Evolutionary conservation across 2,113 vertebrate species (phyloP), one percentile per base, ranked within the genome.

Genomic region (Ardeotis arabs): DNA sequence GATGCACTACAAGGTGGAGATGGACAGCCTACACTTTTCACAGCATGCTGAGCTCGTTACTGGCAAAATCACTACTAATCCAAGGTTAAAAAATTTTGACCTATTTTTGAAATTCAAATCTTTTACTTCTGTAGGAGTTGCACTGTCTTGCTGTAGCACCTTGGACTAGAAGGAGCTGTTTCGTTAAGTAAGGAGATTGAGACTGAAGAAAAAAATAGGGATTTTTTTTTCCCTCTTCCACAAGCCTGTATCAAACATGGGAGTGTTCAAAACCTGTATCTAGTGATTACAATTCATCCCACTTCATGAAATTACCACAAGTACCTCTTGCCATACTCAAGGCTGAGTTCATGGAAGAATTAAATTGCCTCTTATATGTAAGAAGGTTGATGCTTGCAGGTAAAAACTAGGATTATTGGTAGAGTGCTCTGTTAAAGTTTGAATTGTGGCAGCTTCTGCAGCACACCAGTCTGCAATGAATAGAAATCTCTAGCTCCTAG

Each of bases 331-430:
- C 88, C 37, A 64, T 84, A 75, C 78, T 96, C 72, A 63, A 89
- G 44, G 56, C 47, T 93, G 67, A 78, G 55, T 62, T 95, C 55
- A 50, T 69, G 50, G 75, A 91, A 96, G 72, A 94, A 95, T 90
- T 97, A 95, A 94, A 95, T 89, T 95, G 92, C 68, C 72, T 94
- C 77, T 95, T 90, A 80, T 6, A 81, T 23, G 17, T 89, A 90
- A 93, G 88, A 90, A 93, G 76, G 82, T 58, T 93, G 90, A 90
- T 60, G 82, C 55, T 91, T 70, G 64, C 79, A 92, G 79, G 85
- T 80, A 92, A 90, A 90, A 94, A 52, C 44, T n/a, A 35, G 90
- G 83, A 96, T 92, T 93, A 92, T 18, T 75, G 59, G 74, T 91
- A 74, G 70, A 90, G 85, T 28, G 68, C 23, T 80, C 64, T 90